Evolutionary conservation across 1,140 invertebrate species (phyloP), one percentile per base, ranked within the genome.

Genomic region (Aphelinus certus): DNA sequence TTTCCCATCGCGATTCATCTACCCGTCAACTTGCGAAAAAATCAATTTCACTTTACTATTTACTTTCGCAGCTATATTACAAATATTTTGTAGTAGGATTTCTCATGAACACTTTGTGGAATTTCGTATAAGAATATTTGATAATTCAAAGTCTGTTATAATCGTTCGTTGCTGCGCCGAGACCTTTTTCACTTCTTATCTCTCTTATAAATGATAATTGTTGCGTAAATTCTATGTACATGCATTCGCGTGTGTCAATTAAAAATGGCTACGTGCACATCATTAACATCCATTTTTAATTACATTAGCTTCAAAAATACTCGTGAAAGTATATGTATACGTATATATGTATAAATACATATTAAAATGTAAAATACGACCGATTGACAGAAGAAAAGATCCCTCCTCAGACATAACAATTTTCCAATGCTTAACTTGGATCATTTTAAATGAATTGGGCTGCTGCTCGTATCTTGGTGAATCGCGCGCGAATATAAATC

Each of bases 31-130:
- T 67, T 71, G 58, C 62, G 58, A 71, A 62, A 60, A 60, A 7
- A 10, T 72, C 47, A 66, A 65, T 55, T 51, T 9, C 51, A 53
- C 9, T 76, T 56, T 55, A 47, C 43, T 55, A 5, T 43, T 62
- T 45, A 58, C 53, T 55, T 48, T 56, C 67, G 42, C 48, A 43
- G 67, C 71, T 67, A 71, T 71, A 56, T 66, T 75, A 75, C 61
- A 69, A 68, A 63, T 51, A 75, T 65, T 71, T 61, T 71, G 66
- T 76, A 65, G 60, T 71, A 76, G 75, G 63, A 71, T 71, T 72
- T 76, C 62, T 67, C 26, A 71, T 76, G 74, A 76, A 76, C 74
- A 76, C 74, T 71, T 76, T 66, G 74, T 76, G 68, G 74, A 71
- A 76, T 76, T 72, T 63, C 67, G 49, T 71, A 61, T 71, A 67